Evolutionary conservation across 37 sponge, comb jelly and placozoan species (phyloP), one percentile per base, ranked within the genome.

Genomic region (Bolinopsis microptera): DNA sequence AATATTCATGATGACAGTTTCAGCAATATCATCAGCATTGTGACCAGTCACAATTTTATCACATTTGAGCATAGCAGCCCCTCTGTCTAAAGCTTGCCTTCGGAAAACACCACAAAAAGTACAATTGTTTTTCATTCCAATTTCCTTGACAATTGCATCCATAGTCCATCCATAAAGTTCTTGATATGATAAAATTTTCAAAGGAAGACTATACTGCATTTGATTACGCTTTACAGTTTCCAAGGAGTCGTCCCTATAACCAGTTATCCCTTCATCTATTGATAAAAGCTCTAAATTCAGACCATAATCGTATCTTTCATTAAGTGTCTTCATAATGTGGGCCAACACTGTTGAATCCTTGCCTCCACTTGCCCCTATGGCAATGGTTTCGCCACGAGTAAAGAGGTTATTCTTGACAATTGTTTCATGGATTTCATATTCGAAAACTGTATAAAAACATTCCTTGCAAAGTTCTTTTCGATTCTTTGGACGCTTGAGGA

Each of bases 151-250:
- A 76, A 98, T 98, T 32, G 95, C 95, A 93, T 98, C 99, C 99
- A 98, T 98, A 9, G 99, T 98, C 99, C 99, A 98, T 0, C 99
- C 99, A 80, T 98, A 98, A 38, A 98, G 93, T 76, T 98, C 97
- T 82, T 97, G 69, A 76, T 98, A 98, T 16, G 99, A 98, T 33
- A 98, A 93, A 24, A 98, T 94, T 39, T 96, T 97, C 74, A 98
- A 94, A 24, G 99, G 97, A 0, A 98, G 39, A 3, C 68, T 93
- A 82, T 97, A 97, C 94, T 98, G 95, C 0, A 93, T 40, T 69
- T 96, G 92, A 76, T 98, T 98, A n/a, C 97, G 93, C 83, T 95
- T 97, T 32, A 97, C 98, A 25, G 96, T 96, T 76, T 98, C 98
- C 18, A 98, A 86, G 68, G 99, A 98, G 92, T 98, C 99, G 68